Evolutionary conservation across 2,797 vertebrate species (phyloP), one percentile per base, ranked within the genome.

Genomic region (Chelidonichthys spinosus): DNA sequence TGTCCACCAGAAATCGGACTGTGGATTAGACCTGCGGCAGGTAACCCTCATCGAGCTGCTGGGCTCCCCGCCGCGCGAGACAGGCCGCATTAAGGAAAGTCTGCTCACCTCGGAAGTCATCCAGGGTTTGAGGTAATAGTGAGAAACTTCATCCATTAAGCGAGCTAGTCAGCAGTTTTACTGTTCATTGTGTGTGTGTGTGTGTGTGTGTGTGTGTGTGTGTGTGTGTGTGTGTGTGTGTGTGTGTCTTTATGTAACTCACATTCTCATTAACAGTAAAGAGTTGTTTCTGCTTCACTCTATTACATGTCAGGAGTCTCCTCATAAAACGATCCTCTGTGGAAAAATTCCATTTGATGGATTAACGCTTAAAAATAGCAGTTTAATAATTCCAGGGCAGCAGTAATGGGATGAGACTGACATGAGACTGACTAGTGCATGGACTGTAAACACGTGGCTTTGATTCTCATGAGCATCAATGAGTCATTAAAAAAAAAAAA

Each of bases 1-100:
- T 71, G 40, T 39, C 11, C 4, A 18, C 17, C 88, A 99, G 97
- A 96, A 96, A 90, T 90, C 96, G 0, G 93, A 91, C 46, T 99
- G 98, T 2, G 97, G 96, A 58, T 89, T 99, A 82, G 96, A 98
- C 70, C 92, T 97, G 89, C 90, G 97, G 10, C 97, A 96, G 0
- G 87, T 99, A 53, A 97, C 96, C 0, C 90, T 97, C 18, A 79
- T 99, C 0, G 97, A 99, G 93, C 91, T 99, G 67, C 93, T 98
- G 87, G 97, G 96, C 46, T 95, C 95, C 52, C 92, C 94, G 15
- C 97, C 97, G 0, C 92, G 86, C 0, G 96, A 96, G 79, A 95
- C 95, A 7, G 98, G 98, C 0, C 96, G 96, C 40, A 97, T 99
- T 71, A 96, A 93, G 59, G 96, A 96, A 59, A 95, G 90, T 42